Evolutionary conservation across 1,140 invertebrate species (phyloP).

Genomic region (Semibalanus balanoides): DNA sequence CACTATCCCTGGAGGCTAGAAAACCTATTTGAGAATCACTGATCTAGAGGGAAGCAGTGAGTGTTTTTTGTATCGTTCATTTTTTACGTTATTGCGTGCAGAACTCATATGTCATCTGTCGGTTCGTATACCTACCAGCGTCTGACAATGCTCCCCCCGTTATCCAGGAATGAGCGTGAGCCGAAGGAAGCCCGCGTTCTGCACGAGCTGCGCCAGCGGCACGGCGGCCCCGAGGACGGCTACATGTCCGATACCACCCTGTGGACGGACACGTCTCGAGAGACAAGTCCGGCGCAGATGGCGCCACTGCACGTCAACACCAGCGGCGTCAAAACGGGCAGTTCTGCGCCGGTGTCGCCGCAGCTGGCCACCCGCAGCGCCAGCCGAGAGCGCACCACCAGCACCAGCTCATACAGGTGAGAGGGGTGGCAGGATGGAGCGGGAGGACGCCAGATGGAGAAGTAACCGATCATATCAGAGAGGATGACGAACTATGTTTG

Average conservation of each 20-base stretch:
- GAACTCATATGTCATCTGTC: too few relatives aligned
- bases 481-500: too few relatives aligned
- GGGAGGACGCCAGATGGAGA: not conserved
- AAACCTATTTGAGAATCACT: too few relatives aligned
- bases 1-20: too few relatives aligned
- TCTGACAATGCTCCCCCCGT: too few relatives aligned
- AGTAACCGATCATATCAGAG: too few relatives aligned
- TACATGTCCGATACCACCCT: constrained; percentile 63
- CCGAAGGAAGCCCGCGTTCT: constrained; percentile 49
- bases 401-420: not conserved
- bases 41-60: too few relatives aligned
- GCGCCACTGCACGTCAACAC: constrained; percentile 49
- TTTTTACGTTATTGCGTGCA: too few relatives aligned
- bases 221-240: constrained; percentile 35
- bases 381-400: not conserved
- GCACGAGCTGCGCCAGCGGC: constrained; percentile 38
- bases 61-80: too few relatives aligned
- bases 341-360: not conserved
- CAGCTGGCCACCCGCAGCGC: not conserved
- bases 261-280: constrained; percentile 34
- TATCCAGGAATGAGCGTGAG: constrained; percentile 45
- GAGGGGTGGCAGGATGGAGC: not conserved
- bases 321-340: constrained; percentile 15
- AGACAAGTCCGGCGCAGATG: constrained; percentile 28
- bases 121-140: too few relatives aligned